These are phyloP conservation scores for Cyanistes caeruleus DNA, from an alignment of 2,113 vertebrate genomes.

Conservation along the genomic window DNA sequence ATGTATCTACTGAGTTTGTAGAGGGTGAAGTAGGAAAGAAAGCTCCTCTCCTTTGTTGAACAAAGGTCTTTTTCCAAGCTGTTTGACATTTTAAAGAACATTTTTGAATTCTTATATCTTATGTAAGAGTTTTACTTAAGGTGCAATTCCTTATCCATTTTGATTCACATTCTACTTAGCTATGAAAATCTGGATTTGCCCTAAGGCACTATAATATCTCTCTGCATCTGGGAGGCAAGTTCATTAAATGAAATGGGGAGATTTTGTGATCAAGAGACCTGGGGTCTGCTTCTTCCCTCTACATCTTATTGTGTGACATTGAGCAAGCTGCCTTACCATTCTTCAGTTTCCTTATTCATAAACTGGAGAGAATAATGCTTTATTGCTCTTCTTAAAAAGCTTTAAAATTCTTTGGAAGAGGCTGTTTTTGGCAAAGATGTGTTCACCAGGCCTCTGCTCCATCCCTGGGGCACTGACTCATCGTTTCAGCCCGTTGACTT, in stretches of 20 bases:
- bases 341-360: neutral
- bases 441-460: rapidly evolving
- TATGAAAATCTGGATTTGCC: slow-evolving; percentile 41
- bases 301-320: neutral
- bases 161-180: slow-evolving; percentile 17
- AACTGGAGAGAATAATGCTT: neutral
- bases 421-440: neutral
- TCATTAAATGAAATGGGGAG: slow-evolving; percentile 15
- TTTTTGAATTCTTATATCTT: slow-evolving; percentile 34
- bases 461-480: neutral
- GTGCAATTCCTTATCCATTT: slow-evolving; percentile 41
- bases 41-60: neutral
- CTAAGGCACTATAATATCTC: neutral
- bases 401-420: neutral
- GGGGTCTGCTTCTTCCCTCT: neutral
- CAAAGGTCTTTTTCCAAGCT: neutral
- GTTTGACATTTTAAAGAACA: neutral
- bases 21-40: neutral
- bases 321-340: neutral
- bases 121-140: slow-evolving; percentile 15
- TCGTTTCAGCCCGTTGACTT: neutral
- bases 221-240: slow-evolving; percentile 20
- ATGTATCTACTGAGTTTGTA: neutral
- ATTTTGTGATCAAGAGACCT: slow-evolving; percentile 13
- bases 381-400: neutral